These are phyloP conservation scores for Enteromius argenteus DNA, from an alignment of 2,797 vertebrate genomes.

Conservation along the genomic window DNA sequence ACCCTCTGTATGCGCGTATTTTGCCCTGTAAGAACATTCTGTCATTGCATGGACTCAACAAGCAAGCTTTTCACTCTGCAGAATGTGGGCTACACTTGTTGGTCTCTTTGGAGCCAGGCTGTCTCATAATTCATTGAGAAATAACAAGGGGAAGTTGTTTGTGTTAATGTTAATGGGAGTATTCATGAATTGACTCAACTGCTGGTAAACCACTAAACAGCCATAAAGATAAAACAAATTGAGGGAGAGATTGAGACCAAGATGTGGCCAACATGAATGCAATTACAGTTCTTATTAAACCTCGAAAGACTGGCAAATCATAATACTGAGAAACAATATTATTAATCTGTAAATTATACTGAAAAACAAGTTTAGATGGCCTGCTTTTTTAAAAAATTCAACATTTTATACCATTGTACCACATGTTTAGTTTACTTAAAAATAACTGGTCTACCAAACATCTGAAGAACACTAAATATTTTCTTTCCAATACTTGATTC, in stretches of 20 bases:
- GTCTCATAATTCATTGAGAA: slow-evolving; percentile 72
- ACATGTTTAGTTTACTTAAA: background rate
- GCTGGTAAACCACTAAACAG: slow-evolving; percentile 29
- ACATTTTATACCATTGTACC: background rate
- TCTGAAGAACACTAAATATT: background rate
- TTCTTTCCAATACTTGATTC: background rate
- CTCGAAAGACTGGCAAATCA: background rate
- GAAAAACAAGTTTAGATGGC: background rate
- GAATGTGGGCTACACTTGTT: slow-evolving; percentile 66
- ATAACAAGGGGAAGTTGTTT: slow-evolving; percentile 50
- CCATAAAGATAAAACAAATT: slow-evolving; percentile 10
- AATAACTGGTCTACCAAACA: background rate
- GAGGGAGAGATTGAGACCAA: background rate
- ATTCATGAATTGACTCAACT: slow-evolving; percentile 37
- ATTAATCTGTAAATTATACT: background rate
- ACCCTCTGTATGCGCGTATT: slow-evolving; percentile 61
- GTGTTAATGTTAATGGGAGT: slow-evolving; percentile 42
- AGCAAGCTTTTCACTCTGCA: slow-evolving; percentile 66
- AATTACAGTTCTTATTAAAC: background rate
- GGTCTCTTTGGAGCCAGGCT: slow-evolving; percentile 70
- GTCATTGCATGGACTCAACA: slow-evolving; percentile 68
- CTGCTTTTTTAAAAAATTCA: background rate
- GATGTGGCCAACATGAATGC: background rate
- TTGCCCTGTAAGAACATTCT: slow-evolving; percentile 71
- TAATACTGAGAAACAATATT: background rate